Percentiles rank a stretch among this genome's conserved stretches.
These are phyloP conservation scores for Argyrosomus japonicus DNA, from an alignment of 2,113 vertebrate genomes.

Conservation along the genomic window DNA sequence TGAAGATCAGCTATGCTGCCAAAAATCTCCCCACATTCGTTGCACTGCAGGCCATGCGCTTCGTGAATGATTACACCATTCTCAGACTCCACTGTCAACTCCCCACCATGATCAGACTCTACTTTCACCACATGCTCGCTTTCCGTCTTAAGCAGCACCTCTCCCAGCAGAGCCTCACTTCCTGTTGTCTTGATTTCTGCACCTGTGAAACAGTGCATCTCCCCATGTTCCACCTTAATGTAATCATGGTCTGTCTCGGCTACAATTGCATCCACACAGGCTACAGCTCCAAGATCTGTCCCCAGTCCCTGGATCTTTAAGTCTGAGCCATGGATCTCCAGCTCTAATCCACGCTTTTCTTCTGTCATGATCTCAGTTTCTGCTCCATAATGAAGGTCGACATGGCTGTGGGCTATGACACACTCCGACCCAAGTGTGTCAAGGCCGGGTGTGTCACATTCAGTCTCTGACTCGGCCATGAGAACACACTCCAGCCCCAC, in stretches of 20 bases:
- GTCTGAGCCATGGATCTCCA: conserved; percentile 84
- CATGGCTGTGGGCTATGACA: conserved; percentile 88
- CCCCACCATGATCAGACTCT: conserved; percentile 84
- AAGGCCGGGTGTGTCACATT: conserved; percentile 88
- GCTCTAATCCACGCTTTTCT: conserved; percentile 83
- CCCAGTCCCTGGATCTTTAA: conserved; percentile 83
- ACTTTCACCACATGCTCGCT: conserved; percentile 84
- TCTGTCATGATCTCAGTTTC: conserved; percentile 87
- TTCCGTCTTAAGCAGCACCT: conserved; percentile 83
- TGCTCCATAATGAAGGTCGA: conserved; percentile 87
- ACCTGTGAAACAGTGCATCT: conserved; percentile 83
- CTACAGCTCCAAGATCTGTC: conserved; percentile 79
- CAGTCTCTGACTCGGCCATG: conserved; percentile 89
- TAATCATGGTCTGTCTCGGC: conserved; percentile 86
- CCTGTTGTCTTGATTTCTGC: conserved; percentile 80
- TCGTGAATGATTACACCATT: conserved; percentile 87
- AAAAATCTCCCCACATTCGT: conserved; percentile 86
- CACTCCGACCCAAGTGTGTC: conserved; percentile 89
- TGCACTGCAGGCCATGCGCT: conserved; percentile 86
- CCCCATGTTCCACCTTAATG: conserved; percentile 83
- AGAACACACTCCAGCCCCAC: conserved; percentile 88
- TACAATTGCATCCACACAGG: conserved; percentile 84
- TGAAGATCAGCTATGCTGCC: conserved; percentile 85
- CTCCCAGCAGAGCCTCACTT: conserved; percentile 80
- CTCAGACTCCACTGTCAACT: conserved; percentile 86